A percentile compares a stretch with the other conserved stretches of the same genome.
Evolutionary conservation across 1,140 invertebrate species (phyloP).

Genomic region (Zaprionus africanus): DNA sequence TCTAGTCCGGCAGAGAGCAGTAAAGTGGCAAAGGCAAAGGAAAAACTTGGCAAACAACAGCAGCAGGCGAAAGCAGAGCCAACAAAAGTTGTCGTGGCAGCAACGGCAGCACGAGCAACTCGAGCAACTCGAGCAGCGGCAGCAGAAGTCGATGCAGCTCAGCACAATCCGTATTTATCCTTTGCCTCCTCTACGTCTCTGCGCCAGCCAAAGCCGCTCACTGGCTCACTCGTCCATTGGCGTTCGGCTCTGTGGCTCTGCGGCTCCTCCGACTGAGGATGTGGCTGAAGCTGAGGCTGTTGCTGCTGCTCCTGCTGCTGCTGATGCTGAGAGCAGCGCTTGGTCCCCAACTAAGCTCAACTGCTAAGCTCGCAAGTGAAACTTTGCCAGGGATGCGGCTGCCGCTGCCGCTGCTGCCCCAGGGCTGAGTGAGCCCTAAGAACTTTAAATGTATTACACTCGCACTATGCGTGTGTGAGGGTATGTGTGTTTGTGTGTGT

Average conservation of each 20-base stretch:
- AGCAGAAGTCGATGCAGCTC: conserved; percentile 69
- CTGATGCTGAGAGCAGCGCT: background rate
- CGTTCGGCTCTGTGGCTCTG: conserved; percentile 7
- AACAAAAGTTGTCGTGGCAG: conserved; percentile 56
- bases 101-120: conserved; percentile 27
- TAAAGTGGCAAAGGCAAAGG: conserved; percentile 62
- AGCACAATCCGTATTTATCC: conserved; percentile 76
- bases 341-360: conserved; percentile 36
- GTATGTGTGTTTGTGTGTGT: conserved; percentile 18
- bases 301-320: conserved; percentile 1
- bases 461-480: conserved; percentile 22
- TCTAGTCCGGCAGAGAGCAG: conserved; percentile 36
- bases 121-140: conserved; percentile 32
- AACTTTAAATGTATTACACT: conserved; percentile 69
- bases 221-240: conserved; percentile 30
- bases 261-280: background rate
- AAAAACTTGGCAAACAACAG: conserved; percentile 76
- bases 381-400: conserved; percentile 38
- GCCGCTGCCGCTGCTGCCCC: conserved; percentile 13
- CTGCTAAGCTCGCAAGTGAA: conserved; percentile 48
- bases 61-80: conserved; percentile 20
- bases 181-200: conserved; percentile 36
- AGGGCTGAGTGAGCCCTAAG: conserved; percentile 43
- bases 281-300: conserved; percentile 23
- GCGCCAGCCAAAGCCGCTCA: conserved; percentile 38